phyloP scores from a whole-genome alignment of 2,888 invertebrate species.

The Tenthredo scrophulariae region DNA sequence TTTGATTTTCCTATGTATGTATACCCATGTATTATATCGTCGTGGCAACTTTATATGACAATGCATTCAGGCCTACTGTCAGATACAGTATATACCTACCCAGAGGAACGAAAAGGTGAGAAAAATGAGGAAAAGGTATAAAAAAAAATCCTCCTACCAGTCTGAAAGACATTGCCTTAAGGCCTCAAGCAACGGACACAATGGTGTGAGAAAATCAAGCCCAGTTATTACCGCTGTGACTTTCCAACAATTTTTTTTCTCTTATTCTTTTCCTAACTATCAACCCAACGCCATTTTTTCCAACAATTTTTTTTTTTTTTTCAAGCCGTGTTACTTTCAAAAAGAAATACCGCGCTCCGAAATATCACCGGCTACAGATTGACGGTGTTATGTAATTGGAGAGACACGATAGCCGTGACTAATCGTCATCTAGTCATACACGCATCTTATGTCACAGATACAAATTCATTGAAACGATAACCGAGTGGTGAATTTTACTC shows the following conservation, averaged over 20 bases:
- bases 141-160: background rate
- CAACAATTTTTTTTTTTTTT: constrained; percentile 11
- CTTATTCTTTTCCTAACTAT: background rate
- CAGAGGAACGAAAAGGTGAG: constrained; percentile 11
- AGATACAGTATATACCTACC: background rate
- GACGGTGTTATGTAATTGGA: constrained; percentile 39
- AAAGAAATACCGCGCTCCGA: background rate
- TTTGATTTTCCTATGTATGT: constrained; percentile 36
- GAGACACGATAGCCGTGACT: constrained; percentile 3
- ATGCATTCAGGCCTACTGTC: background rate
- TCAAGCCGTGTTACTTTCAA: background rate
- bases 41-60: background rate
- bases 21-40: background rate
- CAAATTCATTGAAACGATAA: background rate
- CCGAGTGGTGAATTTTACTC: background rate
- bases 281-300: constrained; percentile 32
- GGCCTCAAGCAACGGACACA: constrained; percentile 40
- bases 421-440: background rate
- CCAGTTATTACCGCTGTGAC: constrained; percentile 27
- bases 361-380: constrained; percentile 22
- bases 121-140: background rate
- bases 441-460: background rate
- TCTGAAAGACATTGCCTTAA: constrained; percentile 20
- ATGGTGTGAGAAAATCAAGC: constrained; percentile 48
- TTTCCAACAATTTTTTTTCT: constrained; percentile 37